These are phyloP conservation scores for Centroberyx gerrardi DNA, from an alignment of 2,797 vertebrate genomes.

Conservation along the genomic window DNA sequence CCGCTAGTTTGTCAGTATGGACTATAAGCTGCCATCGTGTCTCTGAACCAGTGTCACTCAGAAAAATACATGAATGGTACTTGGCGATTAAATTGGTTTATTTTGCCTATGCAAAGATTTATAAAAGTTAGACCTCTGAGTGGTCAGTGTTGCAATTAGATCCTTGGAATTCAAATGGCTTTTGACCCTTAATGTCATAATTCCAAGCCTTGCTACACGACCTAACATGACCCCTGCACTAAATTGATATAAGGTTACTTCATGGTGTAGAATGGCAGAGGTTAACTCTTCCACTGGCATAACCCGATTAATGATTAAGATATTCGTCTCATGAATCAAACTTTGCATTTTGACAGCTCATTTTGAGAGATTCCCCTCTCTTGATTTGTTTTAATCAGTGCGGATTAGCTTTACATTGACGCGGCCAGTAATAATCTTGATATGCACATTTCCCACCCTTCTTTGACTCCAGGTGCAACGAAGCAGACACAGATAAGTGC, in stretches of 20 bases:
- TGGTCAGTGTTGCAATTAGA: background rate
- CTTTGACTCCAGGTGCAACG: conserved; percentile 37
- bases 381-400: conserved; percentile 71
- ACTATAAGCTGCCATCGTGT: too few relatives aligned
- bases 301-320: conserved; percentile 60
- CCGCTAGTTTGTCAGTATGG: too few relatives aligned
- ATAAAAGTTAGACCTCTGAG: too few relatives aligned
- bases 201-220: conserved; percentile 14
- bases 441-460: conserved; percentile 41
- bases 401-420: conserved; percentile 65
- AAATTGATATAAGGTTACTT: conserved; percentile 42
- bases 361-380: conserved; percentile 56
- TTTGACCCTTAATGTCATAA: conserved; percentile 40
- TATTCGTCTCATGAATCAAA: conserved; percentile 71
- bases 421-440: conserved; percentile 45
- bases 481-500: conserved; percentile 43
- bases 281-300: conserved; percentile 27
- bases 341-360: conserved; percentile 59
- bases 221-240: conserved; percentile 22
- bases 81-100: too few relatives aligned
- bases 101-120: too few relatives aligned
- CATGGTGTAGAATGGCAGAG: conserved; percentile 28
- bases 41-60: too few relatives aligned
- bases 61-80: too few relatives aligned
- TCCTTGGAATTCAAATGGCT: conserved; percentile 1